Base-by-base conservation (phyloP, 2,113 vertebrate species). In the Engraulis encrasicolus region DNA sequence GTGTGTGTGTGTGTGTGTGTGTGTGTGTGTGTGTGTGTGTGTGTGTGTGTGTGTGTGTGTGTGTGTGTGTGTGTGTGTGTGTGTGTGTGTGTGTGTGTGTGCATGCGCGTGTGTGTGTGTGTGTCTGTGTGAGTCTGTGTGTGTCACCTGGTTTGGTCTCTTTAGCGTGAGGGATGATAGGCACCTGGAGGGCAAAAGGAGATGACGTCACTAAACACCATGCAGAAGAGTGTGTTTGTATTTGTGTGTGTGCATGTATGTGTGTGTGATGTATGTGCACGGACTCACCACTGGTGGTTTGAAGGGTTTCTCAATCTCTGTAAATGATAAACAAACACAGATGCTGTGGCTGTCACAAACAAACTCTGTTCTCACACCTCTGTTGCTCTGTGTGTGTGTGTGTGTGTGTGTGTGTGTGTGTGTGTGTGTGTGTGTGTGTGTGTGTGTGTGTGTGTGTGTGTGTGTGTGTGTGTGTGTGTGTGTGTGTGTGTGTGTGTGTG, bases 291-390 rank as follows among this genome's bases (percentile, higher is more conserved):
- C 54, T 1, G 54, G n/a, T 19, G 54, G 54, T 23, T 61, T 61
- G 54, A 61, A 61, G 54, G 54, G 54, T 61, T 61, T 61, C 54
- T 61, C 20, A 23, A 61, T 61, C 54, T 61, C 54, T 61, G 54
- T 61, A 6, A 11, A n/a, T 23, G 54, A 23, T 19, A 61, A 61
- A 61, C 54, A 61, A 61, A n/a, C 6, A 19, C n/a, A 61, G 20
- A 61, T 23, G 54, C n/a, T 7, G 14, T 61, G n/a, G n/a, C n/a
- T n/a, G n/a, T n/a, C n/a, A n/a, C 7, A 19, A 61, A 23, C 54
- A 61, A 61, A 23, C 27, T 23, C 54, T 54, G 50, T 4, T 54
- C 20, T 4, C 7, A 54, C 11, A 50, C 11, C n/a, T n/a, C n/a
- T n/a, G n/a, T n/a, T n/a, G n/a, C n/a, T n/a, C n/a, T n/a, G n/a